Percentiles rank a stretch among this genome's conserved stretches.
phyloP scores from a whole-genome alignment of 2,113 vertebrate genomes.

The Australoheros scitulus region DNA sequence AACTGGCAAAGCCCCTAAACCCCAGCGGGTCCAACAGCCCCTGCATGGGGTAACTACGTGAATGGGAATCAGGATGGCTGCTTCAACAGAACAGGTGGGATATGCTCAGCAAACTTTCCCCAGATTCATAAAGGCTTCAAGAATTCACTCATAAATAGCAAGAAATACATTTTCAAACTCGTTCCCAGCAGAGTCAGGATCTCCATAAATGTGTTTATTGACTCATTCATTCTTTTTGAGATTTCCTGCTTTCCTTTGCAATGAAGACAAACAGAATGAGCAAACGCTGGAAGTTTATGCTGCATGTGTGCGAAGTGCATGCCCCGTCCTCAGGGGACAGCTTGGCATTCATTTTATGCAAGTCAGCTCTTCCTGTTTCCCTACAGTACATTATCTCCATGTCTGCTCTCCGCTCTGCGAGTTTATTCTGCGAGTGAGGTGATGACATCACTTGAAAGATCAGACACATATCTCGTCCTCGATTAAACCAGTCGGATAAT shows the following conservation, averaged over 20 bases:
- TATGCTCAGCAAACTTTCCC: not conserved
- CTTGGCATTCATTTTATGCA: constrained; percentile 42
- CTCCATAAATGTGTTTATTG: constrained; percentile 23
- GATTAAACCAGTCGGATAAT: constrained; percentile 23
- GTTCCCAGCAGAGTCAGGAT: constrained; percentile 7
- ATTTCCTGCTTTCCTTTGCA: constrained; percentile 24
- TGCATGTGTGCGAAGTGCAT: constrained; percentile 17
- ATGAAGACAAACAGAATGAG: constrained; percentile 13
- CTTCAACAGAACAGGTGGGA: not conserved
- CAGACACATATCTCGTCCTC: not conserved
- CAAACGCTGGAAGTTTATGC: constrained; percentile 18
- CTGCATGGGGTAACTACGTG: not conserved
- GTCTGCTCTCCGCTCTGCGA: constrained; percentile 1
- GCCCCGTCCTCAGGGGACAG: constrained; percentile 44
- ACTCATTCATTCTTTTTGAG: constrained; percentile 3
- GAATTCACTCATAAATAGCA: not conserved
- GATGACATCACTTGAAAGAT: constrained; percentile 47
- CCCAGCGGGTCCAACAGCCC: not conserved
- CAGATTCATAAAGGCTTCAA: constrained; percentile 19
- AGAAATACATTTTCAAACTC: not conserved
- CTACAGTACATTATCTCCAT: constrained; percentile 20
- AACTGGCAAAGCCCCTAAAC: not conserved
- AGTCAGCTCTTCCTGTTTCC: constrained; percentile 55
- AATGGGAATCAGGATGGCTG: not conserved
- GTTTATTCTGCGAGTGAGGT: constrained; percentile 24